Evolutionary conservation across 1,140 invertebrate genomes (phyloP).

Genomic region (Diabrotica undecimpunctata): DNA sequence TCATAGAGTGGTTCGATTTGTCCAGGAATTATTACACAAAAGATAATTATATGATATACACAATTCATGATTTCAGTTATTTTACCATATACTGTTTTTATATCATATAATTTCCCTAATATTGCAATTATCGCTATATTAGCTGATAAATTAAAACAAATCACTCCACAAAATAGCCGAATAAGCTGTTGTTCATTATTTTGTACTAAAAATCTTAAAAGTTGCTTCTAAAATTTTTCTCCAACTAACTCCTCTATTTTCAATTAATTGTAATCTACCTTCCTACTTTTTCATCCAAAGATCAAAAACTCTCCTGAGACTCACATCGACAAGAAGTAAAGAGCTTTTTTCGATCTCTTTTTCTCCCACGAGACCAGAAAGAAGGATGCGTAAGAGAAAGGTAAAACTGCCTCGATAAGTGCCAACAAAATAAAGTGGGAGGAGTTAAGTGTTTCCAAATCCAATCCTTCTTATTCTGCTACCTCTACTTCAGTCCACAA

Average conservation of each 20-base stretch:
- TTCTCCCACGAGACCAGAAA: conserved; percentile 26
- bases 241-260: not conserved
- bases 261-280: not conserved
- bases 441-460: conserved; percentile 37
- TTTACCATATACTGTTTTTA: too few relatives aligned
- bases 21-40: too few relatives aligned
- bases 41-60: too few relatives aligned
- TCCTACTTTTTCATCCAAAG: not conserved
- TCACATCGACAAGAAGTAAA: conserved; percentile 22
- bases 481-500: conserved; percentile 32
- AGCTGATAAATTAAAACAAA: too few relatives aligned
- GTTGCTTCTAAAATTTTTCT: too few relatives aligned
- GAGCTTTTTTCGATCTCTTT: conserved; percentile 35
- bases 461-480: conserved; percentile 32
- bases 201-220: too few relatives aligned
- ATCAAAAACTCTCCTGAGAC: conserved; percentile 25
- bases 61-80: too few relatives aligned
- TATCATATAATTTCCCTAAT: too few relatives aligned
- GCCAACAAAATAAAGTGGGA: conserved; percentile 39
- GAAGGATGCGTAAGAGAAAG: conserved; percentile 30
- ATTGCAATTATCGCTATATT: too few relatives aligned
- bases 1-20: too few relatives aligned
- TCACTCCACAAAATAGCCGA: too few relatives aligned
- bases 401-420: conserved; percentile 37
- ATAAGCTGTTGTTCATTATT: too few relatives aligned